Evolutionary conservation across 1,140 invertebrate species (phyloP).

Genomic region (Vollenhovia emeryi): DNA sequence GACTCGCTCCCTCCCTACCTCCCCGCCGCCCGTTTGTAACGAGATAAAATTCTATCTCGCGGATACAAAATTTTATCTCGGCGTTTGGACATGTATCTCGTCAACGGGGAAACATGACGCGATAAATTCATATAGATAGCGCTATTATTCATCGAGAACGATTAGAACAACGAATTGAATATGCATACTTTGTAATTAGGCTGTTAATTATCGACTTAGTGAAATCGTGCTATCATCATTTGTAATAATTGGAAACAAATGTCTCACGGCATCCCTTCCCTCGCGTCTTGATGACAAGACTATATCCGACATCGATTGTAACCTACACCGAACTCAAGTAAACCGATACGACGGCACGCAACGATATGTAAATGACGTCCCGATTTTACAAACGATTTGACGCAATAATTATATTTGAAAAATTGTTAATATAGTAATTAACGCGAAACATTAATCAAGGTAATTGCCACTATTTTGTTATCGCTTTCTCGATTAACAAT

Average conservation of each 20-base stretch:
- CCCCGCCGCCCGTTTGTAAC: slow-evolving; percentile 31
- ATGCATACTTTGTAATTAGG: not conserved
- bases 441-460: slow-evolving; percentile 1
- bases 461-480: slow-evolving; percentile 9
- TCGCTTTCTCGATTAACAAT: not conserved
- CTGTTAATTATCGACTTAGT: not conserved
- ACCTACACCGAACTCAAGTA: not conserved
- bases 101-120: slow-evolving; percentile 16
- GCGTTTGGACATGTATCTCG: slow-evolving; percentile 1
- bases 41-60: slow-evolving; percentile 43
- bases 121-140: slow-evolving; percentile 16
- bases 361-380: not conserved
- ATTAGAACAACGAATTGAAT: not conserved
- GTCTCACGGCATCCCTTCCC: not conserved
- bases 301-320: not conserved
- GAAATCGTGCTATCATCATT: not conserved
- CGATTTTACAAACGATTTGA: not conserved
- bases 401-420: slow-evolving; percentile 3
- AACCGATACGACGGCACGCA: not conserved
- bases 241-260: not conserved
- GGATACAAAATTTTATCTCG: slow-evolving; percentile 9
- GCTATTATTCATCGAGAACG: not conserved
- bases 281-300: not conserved
- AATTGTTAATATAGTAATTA: slow-evolving; percentile 52
- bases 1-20: not conserved